Percentiles rank a stretch among this genome's conserved stretches.
phyloP scores from a whole-genome alignment of 2,888 invertebrate species.

The Tryphoninae sp. region DNA sequence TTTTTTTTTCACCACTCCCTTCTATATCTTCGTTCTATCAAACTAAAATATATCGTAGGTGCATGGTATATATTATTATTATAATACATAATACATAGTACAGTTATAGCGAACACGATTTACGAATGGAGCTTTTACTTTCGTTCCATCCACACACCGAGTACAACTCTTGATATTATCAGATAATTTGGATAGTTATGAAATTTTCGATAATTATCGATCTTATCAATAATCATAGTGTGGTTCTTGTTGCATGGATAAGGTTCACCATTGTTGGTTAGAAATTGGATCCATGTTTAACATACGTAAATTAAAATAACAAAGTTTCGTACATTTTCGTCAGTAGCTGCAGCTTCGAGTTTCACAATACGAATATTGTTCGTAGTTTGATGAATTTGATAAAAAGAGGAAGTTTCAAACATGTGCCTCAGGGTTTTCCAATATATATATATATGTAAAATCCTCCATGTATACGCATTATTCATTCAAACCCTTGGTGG shows the following conservation, averaged over 20 bases:
- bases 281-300: too few species aligned
- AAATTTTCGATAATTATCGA: too few species aligned
- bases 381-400: slow-evolving; percentile 35
- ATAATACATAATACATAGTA: slow-evolving; percentile 8
- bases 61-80: slow-evolving; percentile 5
- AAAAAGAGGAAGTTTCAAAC: slow-evolving; percentile 36
- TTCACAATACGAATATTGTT: slow-evolving; percentile 25
- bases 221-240: too few species aligned
- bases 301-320: too few species aligned
- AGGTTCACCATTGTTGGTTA: too few species aligned
- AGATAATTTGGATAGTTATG: neutral
- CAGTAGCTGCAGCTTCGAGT: neutral
- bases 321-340: neutral
- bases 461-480: neutral
- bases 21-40: neutral
- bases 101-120: slow-evolving; percentile 12
- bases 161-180: slow-evolving; percentile 2
- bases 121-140: slow-evolving; percentile 29
- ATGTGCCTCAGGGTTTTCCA: slow-evolving; percentile 33
- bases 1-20: slow-evolving; percentile 5
- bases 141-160: slow-evolving; percentile 3
- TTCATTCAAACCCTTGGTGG: neutral
- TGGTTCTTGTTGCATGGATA: too few species aligned
- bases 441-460: slow-evolving; percentile 22
- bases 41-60: slow-evolving; percentile 5